phyloP scores from a whole-genome alignment of 2,113 vertebrate species.

The Nannobrachium achirus region DNA sequence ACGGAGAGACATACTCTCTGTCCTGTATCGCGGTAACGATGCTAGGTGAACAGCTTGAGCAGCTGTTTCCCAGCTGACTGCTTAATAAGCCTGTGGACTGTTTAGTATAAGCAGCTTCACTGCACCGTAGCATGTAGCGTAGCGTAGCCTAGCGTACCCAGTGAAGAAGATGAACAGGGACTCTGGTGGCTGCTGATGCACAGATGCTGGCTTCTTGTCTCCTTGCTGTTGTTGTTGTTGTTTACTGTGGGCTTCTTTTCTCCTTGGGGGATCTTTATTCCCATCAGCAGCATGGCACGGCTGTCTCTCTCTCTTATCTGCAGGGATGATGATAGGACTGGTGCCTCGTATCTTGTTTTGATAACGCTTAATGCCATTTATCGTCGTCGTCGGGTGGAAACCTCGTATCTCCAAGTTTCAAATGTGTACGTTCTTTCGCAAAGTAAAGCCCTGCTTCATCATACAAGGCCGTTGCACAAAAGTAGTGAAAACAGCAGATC shows the following conservation, averaged over 20 bases:
- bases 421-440: no score
- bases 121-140: no score
- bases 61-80: constrained; percentile 60
- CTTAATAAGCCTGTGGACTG: constrained; percentile 53
- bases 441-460: no score
- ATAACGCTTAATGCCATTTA: no score
- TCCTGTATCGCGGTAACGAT: constrained; percentile 40
- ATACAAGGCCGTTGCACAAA: no score
- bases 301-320: constrained; percentile 23
- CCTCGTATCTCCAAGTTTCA: no score
- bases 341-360: background rate
- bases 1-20: background rate
- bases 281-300: constrained; percentile 14
- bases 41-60: constrained; percentile 54
- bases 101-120: constrained; percentile 50
- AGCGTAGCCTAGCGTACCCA: no score
- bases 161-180: constrained; percentile 44
- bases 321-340: constrained; percentile 20
- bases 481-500: no score
- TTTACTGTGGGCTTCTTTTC: constrained; percentile 41
- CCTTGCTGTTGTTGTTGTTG: constrained; percentile 25
- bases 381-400: no score
- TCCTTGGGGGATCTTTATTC: constrained; percentile 44
- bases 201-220: constrained; percentile 31
- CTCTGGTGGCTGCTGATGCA: constrained; percentile 42